Conservation (phyloP, 2,113 vertebrate genomes). For the Cottus gobio region DNA sequence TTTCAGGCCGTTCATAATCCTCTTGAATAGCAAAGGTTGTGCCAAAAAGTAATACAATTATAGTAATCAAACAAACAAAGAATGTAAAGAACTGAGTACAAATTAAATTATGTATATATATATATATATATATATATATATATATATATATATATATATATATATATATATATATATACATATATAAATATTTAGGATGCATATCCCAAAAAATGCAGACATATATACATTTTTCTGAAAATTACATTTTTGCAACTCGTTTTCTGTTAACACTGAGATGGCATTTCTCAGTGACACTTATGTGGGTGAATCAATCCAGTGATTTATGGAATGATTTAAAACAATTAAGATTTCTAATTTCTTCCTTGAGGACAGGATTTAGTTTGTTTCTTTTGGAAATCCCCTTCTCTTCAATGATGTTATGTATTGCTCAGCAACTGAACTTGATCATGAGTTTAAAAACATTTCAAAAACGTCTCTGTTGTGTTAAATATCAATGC, state of each 20-base stretch:
- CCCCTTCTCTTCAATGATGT: conserved; percentile 29
- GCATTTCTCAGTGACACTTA: no score
- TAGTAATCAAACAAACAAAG: background rate
- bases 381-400: conserved; percentile 44
- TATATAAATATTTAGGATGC: background rate
- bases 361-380: conserved; percentile 14
- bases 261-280: background rate
- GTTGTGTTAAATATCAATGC: conserved; percentile 56
- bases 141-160: background rate
- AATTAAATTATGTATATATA: background rate
- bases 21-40: background rate
- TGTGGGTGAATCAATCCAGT: background rate
- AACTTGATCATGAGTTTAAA: conserved; percentile 68
- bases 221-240: background rate
- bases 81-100: background rate
- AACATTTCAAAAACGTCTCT: conserved; percentile 44
- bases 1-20: background rate
- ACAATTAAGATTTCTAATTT: conserved; percentile 26
- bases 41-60: background rate
- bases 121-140: no score
- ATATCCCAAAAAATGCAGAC: background rate
- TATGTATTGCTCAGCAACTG: conserved; percentile 48
- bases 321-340: conserved; percentile 5
- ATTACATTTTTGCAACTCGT: background rate
- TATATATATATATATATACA: no score